Conservation (phyloP, 2,888 invertebrate genomes). For the Cosmia trapezina region DNA sequence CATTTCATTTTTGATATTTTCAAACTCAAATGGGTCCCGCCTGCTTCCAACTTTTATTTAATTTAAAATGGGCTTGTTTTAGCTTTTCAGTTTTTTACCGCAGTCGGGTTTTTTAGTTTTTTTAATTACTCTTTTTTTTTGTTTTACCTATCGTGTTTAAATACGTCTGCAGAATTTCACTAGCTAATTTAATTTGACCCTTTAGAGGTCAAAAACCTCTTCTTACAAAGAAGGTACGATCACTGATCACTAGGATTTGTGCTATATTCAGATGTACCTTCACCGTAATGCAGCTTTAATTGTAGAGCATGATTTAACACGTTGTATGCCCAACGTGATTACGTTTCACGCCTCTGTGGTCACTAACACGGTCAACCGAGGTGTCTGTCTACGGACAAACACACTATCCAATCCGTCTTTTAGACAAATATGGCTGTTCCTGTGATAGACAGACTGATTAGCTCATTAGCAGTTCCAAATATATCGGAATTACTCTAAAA, state of each 20-base stretch:
- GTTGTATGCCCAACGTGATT: slow-evolving; percentile 13
- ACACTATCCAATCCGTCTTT: not conserved
- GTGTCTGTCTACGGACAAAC: not conserved
- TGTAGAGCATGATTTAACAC: not conserved
- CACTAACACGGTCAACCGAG: not conserved
- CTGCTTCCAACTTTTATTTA: no score
- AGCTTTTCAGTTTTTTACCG: no score
- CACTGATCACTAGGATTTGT: not conserved
- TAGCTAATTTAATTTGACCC: no score
- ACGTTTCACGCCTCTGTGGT: slow-evolving; percentile 19
- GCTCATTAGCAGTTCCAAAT: not conserved
- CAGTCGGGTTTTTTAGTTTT: no score
- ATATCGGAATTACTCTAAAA: not conserved
- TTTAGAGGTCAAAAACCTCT: not conserved
- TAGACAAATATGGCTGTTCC: not conserved
- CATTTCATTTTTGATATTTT: no score
- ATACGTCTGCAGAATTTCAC: no score
- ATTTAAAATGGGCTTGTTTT: no score
- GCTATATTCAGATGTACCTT: not conserved
- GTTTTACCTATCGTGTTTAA: no score
- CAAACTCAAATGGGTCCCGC: no score
- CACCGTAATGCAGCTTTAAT: not conserved
- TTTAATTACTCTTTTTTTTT: no score
- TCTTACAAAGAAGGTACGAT: not conserved
- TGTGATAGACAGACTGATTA: not conserved